Base-by-base conservation (phyloP, 2,113 vertebrate species). In the Psittacus erithacus region DNA sequence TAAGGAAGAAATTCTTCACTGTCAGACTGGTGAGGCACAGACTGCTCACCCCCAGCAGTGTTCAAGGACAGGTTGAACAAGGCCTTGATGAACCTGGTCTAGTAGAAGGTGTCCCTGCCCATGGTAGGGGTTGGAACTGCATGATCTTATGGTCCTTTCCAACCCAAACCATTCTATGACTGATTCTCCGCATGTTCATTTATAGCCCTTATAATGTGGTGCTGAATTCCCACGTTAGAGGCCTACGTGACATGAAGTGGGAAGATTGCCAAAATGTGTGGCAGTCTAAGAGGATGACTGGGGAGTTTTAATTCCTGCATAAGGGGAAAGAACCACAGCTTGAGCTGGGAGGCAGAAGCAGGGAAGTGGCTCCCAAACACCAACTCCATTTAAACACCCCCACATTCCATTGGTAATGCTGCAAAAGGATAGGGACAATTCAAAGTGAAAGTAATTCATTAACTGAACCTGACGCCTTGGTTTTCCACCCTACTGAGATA, bases 221-320 rank as follows among this genome's bases (percentile, higher is more conserved):
- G 22, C 28, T 16, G 35, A 28, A 69, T 65, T 57, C 9, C 39
- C 53, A 57, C 19, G 9, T 41, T 28, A 80, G 27, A 60, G 13
- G 13, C 28, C 18, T 24, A 22, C 25, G 38, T 57, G 38, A 33
- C 1, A 46, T 15, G 44, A 77, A 69, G 62, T 0, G 5, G 16
- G 64, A 67, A 49, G 31, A 52, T 69, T 9, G 24, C 22, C 44
- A 44, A 53, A 33, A 46, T 0, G 0, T 5, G 31, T 22, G 31
- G 12, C 17, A 57, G 28, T 5, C n/a, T 7, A 12, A 49, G 17
- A 52, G 41, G 22, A 47, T 7, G 13, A 39, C 31, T 16, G 28
- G 33, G 20, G 20, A 28, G 7, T 7, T 7, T 74, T 24, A 41
- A 7, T 0, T 4, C 38, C 38, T n/a, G 43, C 2, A 1, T 5